phyloP scores from a whole-genome alignment of 2,113 vertebrate genomes.

The Gorsachius goisagi region DNA sequence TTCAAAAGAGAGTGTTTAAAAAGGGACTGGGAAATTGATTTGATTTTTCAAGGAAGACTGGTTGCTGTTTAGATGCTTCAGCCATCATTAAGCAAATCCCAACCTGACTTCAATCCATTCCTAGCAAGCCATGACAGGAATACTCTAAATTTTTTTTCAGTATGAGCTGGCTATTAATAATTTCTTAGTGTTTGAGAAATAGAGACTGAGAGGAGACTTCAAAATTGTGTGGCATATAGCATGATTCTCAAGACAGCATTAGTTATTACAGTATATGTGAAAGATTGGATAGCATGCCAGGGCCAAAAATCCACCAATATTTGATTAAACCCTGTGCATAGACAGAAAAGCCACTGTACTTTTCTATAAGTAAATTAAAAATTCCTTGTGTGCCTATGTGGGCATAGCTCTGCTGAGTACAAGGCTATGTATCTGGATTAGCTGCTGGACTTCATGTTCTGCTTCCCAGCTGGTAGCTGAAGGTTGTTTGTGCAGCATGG shows the following conservation, averaged over 20 bases:
- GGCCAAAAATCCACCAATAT: background rate
- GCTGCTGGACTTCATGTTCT: background rate
- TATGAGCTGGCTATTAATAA: background rate
- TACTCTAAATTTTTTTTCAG: background rate
- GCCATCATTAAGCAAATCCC: background rate
- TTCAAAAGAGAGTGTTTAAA: background rate
- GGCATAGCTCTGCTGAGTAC: background rate
- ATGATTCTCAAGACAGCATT: background rate
- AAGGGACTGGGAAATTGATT: background rate
- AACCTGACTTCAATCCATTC: background rate
- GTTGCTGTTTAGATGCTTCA: background rate
- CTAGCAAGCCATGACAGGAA: background rate
- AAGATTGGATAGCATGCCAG: background rate
- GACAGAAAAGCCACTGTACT: background rate
- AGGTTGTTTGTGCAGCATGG: background rate
- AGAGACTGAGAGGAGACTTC: background rate
- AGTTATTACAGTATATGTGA: background rate
- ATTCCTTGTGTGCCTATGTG: background rate
- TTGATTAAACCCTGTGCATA: background rate
- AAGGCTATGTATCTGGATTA: background rate
- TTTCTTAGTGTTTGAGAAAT: background rate
- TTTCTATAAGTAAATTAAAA: background rate
- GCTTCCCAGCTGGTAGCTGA: background rate
- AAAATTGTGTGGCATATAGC: background rate
- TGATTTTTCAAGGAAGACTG: background rate